phyloP scores from a whole-genome alignment of 30 jellyfish, hydroid and myxozoan species.

The Pelagia noctiluca region DNA sequence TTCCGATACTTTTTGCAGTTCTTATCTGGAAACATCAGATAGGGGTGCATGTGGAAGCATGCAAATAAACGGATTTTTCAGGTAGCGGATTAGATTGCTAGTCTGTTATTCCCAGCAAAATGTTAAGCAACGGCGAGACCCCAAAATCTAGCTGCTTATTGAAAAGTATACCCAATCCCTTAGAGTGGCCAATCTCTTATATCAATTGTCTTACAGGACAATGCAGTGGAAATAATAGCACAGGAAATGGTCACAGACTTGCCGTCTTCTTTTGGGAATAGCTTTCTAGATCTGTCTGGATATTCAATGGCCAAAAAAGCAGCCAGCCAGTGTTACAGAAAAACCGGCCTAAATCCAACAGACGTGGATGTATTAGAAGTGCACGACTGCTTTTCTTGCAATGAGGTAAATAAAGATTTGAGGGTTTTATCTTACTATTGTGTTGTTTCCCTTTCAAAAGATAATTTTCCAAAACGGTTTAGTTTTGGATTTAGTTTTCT shows the following conservation, averaged over 20 bases:
- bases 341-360: conserved; percentile 64
- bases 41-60: too few relatives aligned
- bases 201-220: conserved; percentile 48
- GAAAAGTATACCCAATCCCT: too few relatives aligned
- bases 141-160: too few relatives aligned
- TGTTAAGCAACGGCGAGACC: too few relatives aligned
- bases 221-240: conserved; percentile 94
- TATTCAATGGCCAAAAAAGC: conserved; percentile 90
- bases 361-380: conserved; percentile 94
- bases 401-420: conserved; percentile 94
- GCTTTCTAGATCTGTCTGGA: conserved; percentile 84
- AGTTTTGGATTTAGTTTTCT: too few relatives aligned
- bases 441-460: too few relatives aligned
- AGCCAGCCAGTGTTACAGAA: conserved; percentile 76
- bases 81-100: too few relatives aligned
- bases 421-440: too few relatives aligned
- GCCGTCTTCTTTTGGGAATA: conserved; percentile 85
- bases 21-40: too few relatives aligned
- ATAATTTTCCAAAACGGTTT: too few relatives aligned
- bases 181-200: not conserved
- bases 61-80: not conserved
- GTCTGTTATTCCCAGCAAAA: too few relatives aligned
- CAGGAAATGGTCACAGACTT: conserved; percentile 97
- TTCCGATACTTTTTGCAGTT: too few relatives aligned
- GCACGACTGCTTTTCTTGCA: conserved; percentile 97